These are phyloP conservation scores for Muscicapa striata DNA, from an alignment of 2,797 vertebrate genomes.

Conservation along the genomic window DNA sequence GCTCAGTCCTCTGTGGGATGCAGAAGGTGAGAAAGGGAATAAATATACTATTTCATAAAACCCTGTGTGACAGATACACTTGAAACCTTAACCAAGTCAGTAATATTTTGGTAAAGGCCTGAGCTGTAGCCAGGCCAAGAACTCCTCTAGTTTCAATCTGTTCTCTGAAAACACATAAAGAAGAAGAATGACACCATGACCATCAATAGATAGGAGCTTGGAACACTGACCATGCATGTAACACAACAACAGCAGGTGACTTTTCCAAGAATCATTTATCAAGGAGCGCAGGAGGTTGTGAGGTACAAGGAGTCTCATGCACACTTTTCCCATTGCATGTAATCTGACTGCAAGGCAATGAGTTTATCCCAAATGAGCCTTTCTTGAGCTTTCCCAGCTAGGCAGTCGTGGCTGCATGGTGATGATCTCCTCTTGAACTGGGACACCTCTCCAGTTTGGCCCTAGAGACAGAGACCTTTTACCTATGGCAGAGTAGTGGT, in stretches of 20 bases:
- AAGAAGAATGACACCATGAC: background rate
- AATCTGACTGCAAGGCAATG: background rate
- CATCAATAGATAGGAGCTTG: background rate
- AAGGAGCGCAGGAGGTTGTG: background rate
- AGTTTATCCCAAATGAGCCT: background rate
- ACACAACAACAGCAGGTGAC: background rate
- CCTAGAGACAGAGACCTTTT: background rate
- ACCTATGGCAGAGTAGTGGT: background rate
- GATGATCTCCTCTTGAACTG: background rate
- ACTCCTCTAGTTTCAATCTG: background rate
- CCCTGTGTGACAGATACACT: background rate
- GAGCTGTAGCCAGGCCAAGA: background rate
- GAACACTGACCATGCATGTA: background rate
- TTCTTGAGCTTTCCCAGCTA: background rate
- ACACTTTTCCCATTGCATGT: background rate
- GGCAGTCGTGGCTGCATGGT: background rate
- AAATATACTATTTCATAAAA: background rate
- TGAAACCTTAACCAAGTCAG: background rate
- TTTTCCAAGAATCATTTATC: background rate
- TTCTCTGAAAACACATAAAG: background rate
- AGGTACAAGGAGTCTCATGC: background rate
- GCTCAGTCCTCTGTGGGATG: background rate
- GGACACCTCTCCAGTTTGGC: background rate
- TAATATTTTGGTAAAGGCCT: background rate
- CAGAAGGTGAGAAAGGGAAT: background rate